These are phyloP conservation scores for Ctenopoma multispine DNA, from an alignment of 2,797 vertebrate species.

Conservation along the genomic window DNA sequence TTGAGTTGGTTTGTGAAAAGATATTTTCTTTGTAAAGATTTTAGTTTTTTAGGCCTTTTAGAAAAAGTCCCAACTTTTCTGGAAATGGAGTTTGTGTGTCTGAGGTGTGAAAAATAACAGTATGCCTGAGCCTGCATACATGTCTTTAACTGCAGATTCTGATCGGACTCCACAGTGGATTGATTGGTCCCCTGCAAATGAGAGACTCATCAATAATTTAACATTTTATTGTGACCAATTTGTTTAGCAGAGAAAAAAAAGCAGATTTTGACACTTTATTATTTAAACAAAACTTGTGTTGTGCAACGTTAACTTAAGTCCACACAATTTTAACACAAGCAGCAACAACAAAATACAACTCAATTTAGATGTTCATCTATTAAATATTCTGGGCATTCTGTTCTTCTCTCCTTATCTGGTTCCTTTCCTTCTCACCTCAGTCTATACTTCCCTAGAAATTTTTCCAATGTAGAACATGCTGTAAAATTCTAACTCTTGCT, in stretches of 20 bases:
- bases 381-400: conserved; percentile 22
- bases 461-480: conserved; percentile 47
- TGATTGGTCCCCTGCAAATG: conserved; percentile 13
- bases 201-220: background rate
- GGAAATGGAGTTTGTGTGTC: background rate
- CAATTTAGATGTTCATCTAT: conserved; percentile 19
- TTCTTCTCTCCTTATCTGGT: conserved; percentile 7
- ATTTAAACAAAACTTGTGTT: background rate
- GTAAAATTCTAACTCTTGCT: conserved; percentile 35
- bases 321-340: conserved; percentile 18
- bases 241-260: conserved; percentile 22
- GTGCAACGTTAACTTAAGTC: background rate
- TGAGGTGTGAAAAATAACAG: background rate
- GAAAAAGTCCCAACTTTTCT: too few species aligned
- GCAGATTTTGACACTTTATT: conserved; percentile 17
- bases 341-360: conserved; percentile 16
- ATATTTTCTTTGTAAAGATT: too few species aligned
- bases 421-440: conserved; percentile 5
- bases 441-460: conserved; percentile 25
- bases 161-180: conserved; percentile 9
- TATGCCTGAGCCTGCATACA: conserved; percentile 14
- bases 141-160: conserved; percentile 37
- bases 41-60: too few species aligned
- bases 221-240: conserved; percentile 30
- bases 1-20: too few species aligned